Evolutionary conservation across 2,888 invertebrate genomes (phyloP).

Genomic region (Ceratothoa steindachneri): DNA sequence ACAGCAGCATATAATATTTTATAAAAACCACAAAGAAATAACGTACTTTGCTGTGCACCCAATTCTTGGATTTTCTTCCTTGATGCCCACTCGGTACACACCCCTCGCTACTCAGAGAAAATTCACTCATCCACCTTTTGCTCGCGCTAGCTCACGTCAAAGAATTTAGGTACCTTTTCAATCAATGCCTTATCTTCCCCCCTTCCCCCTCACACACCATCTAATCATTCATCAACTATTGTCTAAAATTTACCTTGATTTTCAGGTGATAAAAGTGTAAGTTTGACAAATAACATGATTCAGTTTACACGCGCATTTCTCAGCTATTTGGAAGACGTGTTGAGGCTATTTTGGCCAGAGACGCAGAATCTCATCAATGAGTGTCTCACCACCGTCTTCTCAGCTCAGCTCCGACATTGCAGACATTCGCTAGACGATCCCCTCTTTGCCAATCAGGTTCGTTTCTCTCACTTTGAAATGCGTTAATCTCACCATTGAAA

Average conservation of each 20-base stretch:
- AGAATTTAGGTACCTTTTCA: too few species aligned
- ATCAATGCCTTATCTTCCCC: background rate
- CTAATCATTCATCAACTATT: background rate
- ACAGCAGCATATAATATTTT: too few species aligned
- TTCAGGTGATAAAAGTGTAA: slow-evolving; percentile 65
- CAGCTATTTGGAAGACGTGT: slow-evolving; percentile 69
- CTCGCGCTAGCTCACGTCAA: too few species aligned
- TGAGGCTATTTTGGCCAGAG: slow-evolving; percentile 70
- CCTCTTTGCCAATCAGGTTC: slow-evolving; percentile 37
- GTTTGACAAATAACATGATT: slow-evolving; percentile 73
- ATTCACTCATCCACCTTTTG: too few species aligned
- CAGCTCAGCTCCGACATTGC: slow-evolving; percentile 65
- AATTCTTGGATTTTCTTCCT: too few species aligned
- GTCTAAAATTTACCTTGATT: too few species aligned
- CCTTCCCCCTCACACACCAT: background rate
- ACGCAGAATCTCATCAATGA: slow-evolving; percentile 69
- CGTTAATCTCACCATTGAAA: background rate
- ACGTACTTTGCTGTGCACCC: too few species aligned
- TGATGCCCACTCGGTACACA: too few species aligned
- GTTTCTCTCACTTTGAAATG: too few species aligned
- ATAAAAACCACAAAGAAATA: too few species aligned
- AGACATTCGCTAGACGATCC: slow-evolving; percentile 37
- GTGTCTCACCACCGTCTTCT: slow-evolving; percentile 68
- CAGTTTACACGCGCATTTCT: slow-evolving; percentile 73
- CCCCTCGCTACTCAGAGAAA: too few species aligned